These are phyloP conservation scores for Serilophus lunatus DNA, from an alignment of 2,113 vertebrate species.

Conservation along the genomic window DNA sequence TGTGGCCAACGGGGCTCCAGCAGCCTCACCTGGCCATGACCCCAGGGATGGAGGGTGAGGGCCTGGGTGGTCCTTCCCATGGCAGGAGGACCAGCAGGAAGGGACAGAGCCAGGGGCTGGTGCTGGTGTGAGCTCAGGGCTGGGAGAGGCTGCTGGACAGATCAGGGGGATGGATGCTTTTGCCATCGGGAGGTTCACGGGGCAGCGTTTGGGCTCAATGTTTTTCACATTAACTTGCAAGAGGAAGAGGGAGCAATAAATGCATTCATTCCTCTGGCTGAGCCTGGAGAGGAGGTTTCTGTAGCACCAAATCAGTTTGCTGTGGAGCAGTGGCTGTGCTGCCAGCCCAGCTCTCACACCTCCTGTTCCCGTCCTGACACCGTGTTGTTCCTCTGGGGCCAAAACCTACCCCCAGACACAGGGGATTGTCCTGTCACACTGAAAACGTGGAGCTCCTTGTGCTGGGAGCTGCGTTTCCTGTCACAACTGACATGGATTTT, in stretches of 20 bases:
- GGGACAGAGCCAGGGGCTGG: background rate
- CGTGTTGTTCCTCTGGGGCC: fast-evolving
- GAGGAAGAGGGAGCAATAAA: background rate
- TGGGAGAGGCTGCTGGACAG: background rate
- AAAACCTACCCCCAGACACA: fast-evolving
- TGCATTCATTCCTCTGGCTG: background rate
- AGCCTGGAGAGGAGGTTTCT: constrained; percentile 18
- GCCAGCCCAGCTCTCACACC: background rate
- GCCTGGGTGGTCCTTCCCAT: background rate
- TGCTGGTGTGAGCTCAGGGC: background rate
- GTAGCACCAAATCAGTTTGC: background rate
- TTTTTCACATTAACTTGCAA: background rate
- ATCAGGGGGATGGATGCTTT: background rate
- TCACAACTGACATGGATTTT: background rate
- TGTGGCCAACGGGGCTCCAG: background rate
- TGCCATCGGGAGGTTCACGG: background rate
- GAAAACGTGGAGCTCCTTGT: background rate
- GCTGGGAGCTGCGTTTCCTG: background rate
- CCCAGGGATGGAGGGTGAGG: background rate
- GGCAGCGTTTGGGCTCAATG: background rate
- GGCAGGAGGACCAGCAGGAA: background rate
- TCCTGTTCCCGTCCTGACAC: fast-evolving
- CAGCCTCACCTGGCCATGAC: background rate
- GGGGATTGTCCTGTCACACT: fast-evolving
- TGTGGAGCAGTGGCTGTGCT: background rate